Percentiles rank a stretch among this genome's conserved stretches.
Evolutionary conservation across 2,797 vertebrate species (phyloP).

Genomic region (Phoxinus dragarum): DNA sequence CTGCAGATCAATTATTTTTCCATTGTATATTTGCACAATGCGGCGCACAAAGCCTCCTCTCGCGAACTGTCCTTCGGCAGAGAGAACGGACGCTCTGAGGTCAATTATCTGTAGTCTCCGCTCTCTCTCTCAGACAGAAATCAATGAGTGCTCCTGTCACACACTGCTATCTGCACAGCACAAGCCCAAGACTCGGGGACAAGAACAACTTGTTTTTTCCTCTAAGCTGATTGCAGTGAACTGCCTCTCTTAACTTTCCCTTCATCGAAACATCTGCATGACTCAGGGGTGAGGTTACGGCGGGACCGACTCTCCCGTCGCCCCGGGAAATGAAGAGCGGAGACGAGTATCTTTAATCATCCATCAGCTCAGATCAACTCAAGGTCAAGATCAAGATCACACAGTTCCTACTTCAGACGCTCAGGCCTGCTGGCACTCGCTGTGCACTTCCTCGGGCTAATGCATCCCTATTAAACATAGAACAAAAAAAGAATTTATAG

Average conservation of each 20-base stretch:
- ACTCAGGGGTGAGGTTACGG: neutral
- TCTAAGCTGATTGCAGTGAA: slow-evolving; percentile 34
- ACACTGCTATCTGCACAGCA: slow-evolving; percentile 52
- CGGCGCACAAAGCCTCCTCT: neutral
- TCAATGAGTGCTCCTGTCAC: slow-evolving; percentile 65
- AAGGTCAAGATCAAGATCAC: slow-evolving; percentile 48
- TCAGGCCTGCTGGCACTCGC: neutral
- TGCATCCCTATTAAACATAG: neutral
- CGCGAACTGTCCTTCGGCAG: slow-evolving; percentile 23
- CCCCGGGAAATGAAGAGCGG: slow-evolving; percentile 36
- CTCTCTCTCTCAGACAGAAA: slow-evolving; percentile 64
- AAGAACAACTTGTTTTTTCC: slow-evolving; percentile 43
- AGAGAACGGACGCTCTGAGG: slow-evolving; percentile 50
- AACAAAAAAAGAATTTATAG: neutral
- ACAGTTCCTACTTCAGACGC: slow-evolving; percentile 46
- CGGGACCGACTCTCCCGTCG: neutral
- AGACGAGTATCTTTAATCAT: slow-evolving; percentile 47
- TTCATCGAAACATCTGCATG: slow-evolving; percentile 40
- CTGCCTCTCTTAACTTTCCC: neutral
- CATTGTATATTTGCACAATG: slow-evolving; percentile 22
- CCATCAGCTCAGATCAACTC: slow-evolving; percentile 52
- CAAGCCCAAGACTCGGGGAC: slow-evolving; percentile 46
- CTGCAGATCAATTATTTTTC: slow-evolving; percentile 30
- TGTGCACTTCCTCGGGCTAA: neutral
- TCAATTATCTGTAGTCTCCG: slow-evolving; percentile 63